A percentile compares a stretch with the other conserved stretches of the same genome.
Evolutionary conservation across 2,113 vertebrate species (phyloP).

Genomic region (Calyptomena viridis): DNA sequence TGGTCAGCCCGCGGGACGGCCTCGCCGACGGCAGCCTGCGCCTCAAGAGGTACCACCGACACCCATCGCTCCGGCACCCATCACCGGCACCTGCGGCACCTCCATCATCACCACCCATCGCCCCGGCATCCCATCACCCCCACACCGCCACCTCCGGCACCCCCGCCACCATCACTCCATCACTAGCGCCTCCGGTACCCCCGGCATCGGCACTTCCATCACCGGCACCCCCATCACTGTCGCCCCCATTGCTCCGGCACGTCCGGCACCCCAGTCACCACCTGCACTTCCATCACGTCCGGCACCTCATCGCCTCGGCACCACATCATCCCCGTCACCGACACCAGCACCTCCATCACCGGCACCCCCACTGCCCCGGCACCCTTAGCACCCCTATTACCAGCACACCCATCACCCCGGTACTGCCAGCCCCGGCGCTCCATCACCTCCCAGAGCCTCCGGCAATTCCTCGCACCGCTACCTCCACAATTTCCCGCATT

Average conservation of each 20-base stretch:
- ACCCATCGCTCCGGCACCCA: not conserved
- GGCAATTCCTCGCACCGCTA: not conserved
- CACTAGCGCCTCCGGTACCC: not conserved
- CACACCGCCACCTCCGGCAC: not conserved
- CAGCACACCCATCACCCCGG: too few relatives aligned
- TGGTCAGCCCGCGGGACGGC: slow-evolving; percentile 57
- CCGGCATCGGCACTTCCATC: not conserved
- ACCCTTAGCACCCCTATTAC: not conserved
- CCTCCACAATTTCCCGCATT: not conserved
- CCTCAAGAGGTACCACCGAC: slow-evolving; percentile 69
- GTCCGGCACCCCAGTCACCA: not conserved
- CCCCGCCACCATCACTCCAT: not conserved
- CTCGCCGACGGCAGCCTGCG: slow-evolving; percentile 75
- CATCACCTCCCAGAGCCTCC: not conserved
- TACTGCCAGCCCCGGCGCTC: not conserved
- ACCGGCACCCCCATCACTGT: not conserved
- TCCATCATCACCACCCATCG: not conserved
- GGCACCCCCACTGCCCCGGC: not conserved
- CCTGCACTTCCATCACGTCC: not conserved
- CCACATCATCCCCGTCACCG: not conserved
- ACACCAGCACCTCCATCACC: not conserved
- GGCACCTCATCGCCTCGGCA: not conserved
- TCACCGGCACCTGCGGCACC: not conserved
- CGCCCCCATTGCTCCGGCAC: not conserved
- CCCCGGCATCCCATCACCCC: not conserved